These are phyloP conservation scores for Zenarchopterus dispar DNA, from an alignment of 2,797 vertebrate genomes.

Conservation along the genomic window DNA sequence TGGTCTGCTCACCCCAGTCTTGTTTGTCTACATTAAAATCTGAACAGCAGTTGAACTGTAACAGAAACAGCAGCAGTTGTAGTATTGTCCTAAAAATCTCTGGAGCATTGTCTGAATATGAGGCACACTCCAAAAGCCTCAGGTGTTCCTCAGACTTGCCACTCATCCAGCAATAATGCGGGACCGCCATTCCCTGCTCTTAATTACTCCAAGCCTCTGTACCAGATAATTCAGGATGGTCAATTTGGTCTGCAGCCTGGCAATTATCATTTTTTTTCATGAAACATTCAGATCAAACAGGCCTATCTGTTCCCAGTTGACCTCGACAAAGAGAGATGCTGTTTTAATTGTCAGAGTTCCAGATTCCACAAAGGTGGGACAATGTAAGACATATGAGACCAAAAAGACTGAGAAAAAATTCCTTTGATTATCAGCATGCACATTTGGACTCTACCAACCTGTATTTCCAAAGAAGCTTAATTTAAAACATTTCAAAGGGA, in stretches of 20 bases:
- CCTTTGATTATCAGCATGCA: conserved; percentile 7
- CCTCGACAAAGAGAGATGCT: conserved; percentile 26
- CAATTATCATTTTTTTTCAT: conserved; percentile 46
- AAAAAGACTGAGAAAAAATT: neutral
- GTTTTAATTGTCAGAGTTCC: conserved; percentile 37
- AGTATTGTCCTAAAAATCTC: conserved; percentile 21
- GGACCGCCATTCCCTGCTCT: conserved; percentile 43
- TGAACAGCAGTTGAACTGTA: conserved; percentile 7
- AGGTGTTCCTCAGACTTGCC: conserved; percentile 67
- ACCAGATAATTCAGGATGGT: conserved; percentile 55
- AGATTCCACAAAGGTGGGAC: conserved; percentile 36
- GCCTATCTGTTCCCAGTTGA: conserved; percentile 37
- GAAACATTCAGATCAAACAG: conserved; percentile 57
- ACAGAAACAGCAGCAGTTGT: conserved; percentile 17
- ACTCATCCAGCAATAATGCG: conserved; percentile 68
- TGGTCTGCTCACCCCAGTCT: neutral
- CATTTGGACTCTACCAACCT: conserved; percentile 9
- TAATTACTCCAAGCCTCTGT: conserved; percentile 61
- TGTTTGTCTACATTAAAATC: conserved; percentile 24
- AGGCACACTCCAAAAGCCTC: conserved; percentile 59
- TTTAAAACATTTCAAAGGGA: neutral
- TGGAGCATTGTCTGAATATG: conserved; percentile 43
- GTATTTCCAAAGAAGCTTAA: neutral
- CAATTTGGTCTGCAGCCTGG: conserved; percentile 41
- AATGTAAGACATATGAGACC: conserved; percentile 26